Conservation (phyloP, 2,113 vertebrate species). For the Hippocampus guttulatus region DNA sequence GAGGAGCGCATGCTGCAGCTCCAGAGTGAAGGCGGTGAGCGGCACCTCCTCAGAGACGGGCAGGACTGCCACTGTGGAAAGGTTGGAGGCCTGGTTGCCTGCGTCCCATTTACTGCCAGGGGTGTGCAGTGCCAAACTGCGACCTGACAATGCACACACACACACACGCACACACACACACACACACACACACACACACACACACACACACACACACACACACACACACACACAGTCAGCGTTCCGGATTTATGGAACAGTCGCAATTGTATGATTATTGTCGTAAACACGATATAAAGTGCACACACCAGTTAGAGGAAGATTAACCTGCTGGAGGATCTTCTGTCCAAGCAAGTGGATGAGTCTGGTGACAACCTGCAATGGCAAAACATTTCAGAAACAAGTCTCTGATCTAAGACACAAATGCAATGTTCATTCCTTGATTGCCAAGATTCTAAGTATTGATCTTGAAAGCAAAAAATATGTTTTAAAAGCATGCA, state of each 20-base stretch:
- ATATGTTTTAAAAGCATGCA: too few relatives aligned
- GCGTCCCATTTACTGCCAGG: slow-evolving; percentile 84
- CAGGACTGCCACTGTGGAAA: slow-evolving; percentile 87
- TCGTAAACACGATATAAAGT: neutral
- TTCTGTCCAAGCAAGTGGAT: slow-evolving; percentile 92
- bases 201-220: neutral
- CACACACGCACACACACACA: neutral
- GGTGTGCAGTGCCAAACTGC: slow-evolving; percentile 76
- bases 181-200: neutral
- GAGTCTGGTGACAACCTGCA: slow-evolving; percentile 89
- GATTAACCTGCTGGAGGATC: slow-evolving; percentile 89
- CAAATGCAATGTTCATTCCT: neutral
- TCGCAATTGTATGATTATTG: neutral
- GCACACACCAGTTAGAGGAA: slow-evolving; percentile 75
- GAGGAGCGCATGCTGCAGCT: slow-evolving; percentile 86
- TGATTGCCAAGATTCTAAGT: too few relatives aligned
- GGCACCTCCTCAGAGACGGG: slow-evolving; percentile 92
- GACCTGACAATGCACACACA: slow-evolving; percentile 70
- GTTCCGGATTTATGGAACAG: neutral
- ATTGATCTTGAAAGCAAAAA: too few relatives aligned
- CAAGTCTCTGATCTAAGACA: neutral
- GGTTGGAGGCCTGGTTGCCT: slow-evolving; percentile 84
- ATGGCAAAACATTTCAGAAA: neutral
- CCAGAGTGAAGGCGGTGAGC: slow-evolving; percentile 86
- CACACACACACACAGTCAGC: neutral